These are phyloP conservation scores for Misgurnus mizolepis DNA, from an alignment of 2,113 vertebrate species.

Conservation along the genomic window DNA sequence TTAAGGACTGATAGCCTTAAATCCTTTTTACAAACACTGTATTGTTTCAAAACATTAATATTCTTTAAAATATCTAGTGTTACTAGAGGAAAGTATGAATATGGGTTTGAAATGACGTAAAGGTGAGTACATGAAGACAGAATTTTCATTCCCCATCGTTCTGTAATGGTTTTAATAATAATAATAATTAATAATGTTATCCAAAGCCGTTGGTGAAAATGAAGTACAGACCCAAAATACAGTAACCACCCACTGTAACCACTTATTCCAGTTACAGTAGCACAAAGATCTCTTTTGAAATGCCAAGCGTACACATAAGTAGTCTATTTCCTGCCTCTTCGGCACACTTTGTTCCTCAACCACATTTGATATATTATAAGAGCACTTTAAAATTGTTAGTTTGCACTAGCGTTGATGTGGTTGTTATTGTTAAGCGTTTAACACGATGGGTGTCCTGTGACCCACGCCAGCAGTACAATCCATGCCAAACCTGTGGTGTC, in stretches of 20 bases:
- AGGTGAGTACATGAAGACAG: too few species aligned
- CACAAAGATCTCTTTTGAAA: slow-evolving; percentile 2
- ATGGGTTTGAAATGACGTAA: too few species aligned
- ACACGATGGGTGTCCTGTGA: slow-evolving; percentile 26
- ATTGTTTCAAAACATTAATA: too few species aligned
- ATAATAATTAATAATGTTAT: neutral
- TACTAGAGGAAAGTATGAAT: too few species aligned
- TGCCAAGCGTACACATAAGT: neutral
- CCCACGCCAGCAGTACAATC: slow-evolving; percentile 1
- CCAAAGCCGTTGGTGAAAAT: neutral
- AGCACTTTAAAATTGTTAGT: slow-evolving; percentile 11
- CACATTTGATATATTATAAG: slow-evolving; percentile 12
- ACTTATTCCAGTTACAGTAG: slow-evolving; percentile 8
- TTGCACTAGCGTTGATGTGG: slow-evolving; percentile 27
- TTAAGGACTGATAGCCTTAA: too few species aligned
- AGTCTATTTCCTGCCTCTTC: slow-evolving; percentile 2
- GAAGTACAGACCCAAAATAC: neutral
- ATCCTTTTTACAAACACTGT: too few species aligned
- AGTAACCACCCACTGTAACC: neutral
- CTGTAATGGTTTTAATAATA: neutral
- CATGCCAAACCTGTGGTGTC: slow-evolving; percentile 13
- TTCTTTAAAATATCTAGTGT: too few species aligned
- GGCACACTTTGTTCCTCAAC: slow-evolving; percentile 11
- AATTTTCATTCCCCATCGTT: too few species aligned
- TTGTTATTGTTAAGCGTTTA: slow-evolving; percentile 29